Conservation (phyloP, 2,888 invertebrate genomes). For the Halocaridina rubra region DNA sequence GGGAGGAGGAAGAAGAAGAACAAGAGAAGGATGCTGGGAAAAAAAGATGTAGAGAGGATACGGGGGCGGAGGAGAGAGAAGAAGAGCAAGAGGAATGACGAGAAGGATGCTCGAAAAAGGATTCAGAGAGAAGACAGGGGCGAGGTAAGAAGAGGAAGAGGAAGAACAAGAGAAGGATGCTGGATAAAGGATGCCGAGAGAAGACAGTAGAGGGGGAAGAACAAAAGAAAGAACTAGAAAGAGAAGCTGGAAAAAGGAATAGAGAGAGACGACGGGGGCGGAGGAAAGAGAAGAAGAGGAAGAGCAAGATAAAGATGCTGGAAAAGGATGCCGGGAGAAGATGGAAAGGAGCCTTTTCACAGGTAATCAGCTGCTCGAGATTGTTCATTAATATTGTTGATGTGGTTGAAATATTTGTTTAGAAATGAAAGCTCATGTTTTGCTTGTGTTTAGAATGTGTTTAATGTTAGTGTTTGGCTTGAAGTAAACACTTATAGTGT, state of each 20-base stretch:
- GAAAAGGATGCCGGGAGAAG: not conserved
- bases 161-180: not conserved
- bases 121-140: not conserved
- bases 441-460: not conserved
- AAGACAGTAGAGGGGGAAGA: not conserved
- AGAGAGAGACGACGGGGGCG: not conserved
- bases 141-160: not conserved
- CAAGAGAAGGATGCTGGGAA: not conserved
- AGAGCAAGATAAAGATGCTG: not conserved
- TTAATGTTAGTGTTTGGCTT: too few species aligned
- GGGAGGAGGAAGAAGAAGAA: not conserved
- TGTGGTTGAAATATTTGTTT: too few species aligned
- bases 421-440: too few species aligned
- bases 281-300: not conserved
- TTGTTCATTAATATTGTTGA: too few species aligned
- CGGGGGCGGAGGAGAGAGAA: not conserved
- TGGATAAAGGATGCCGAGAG: too few species aligned
- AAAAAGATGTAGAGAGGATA: not conserved
- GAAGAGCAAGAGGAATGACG: too few species aligned
- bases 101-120: too few species aligned
- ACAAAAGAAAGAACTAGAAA: not conserved
- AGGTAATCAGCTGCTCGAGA: not conserved
- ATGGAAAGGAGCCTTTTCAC: not conserved
- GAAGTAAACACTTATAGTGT: too few species aligned
- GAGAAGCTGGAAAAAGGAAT: not conserved